Conservation (phyloP, 2,113 vertebrate genomes). For the Eptesicus fuscus region DNA sequence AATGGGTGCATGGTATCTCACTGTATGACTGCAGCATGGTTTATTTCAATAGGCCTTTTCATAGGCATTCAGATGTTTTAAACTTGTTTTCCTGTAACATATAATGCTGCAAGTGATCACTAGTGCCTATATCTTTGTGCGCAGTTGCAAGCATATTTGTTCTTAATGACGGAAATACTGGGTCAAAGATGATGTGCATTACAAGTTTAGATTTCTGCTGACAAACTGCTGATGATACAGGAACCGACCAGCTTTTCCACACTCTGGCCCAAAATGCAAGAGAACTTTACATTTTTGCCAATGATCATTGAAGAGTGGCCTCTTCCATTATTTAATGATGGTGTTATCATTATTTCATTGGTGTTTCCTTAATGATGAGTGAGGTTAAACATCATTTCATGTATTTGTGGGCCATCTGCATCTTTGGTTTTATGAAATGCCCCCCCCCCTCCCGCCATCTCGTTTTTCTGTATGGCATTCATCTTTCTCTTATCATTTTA, state of each 20-base stretch:
- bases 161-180: not conserved
- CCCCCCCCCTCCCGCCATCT: too few relatives aligned
- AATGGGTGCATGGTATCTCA: not conserved
- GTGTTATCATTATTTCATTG: not conserved
- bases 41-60: not conserved
- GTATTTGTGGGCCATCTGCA: not conserved
- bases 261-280: not conserved
- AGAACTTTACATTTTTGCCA: not conserved
- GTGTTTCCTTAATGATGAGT: not conserved
- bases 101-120: not conserved
- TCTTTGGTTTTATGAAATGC: not conserved
- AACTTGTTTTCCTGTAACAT: not conserved
- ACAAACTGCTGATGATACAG: not conserved
- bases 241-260: not conserved
- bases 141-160: not conserved
- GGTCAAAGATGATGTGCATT: not conserved
- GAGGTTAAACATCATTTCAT: not conserved
- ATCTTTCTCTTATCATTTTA: slow-evolving; percentile 20
- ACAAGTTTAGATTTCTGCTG: not conserved
- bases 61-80: not conserved
- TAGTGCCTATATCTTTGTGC: not conserved
- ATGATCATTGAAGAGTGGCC: not conserved
- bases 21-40: too few relatives aligned
- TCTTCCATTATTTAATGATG: not conserved
- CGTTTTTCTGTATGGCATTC: not conserved